These are phyloP conservation scores for Agrilus mali DNA, from an alignment of 2,888 invertebrate genomes.

Conservation along the genomic window DNA sequence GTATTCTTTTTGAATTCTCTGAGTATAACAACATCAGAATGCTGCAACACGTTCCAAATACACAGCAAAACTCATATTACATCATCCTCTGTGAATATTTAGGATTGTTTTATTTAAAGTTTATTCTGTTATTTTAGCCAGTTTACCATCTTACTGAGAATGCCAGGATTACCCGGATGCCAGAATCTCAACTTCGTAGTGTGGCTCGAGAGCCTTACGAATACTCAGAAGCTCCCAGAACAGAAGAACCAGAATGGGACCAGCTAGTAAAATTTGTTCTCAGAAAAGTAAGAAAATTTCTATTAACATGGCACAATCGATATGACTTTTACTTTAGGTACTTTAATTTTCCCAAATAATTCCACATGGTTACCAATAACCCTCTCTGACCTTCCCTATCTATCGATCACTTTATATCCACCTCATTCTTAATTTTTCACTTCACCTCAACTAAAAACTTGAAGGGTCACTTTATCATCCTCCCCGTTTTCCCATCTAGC, in stretches of 20 bases:
- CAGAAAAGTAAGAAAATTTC: conserved; percentile 47
- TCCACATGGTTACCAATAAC: too few relatives aligned
- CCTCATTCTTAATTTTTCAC: too few relatives aligned
- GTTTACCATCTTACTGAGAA: conserved; percentile 48
- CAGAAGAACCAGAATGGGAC: conserved; percentile 72
- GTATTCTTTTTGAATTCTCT: too few relatives aligned
- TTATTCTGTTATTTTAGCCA: conserved; percentile 21
- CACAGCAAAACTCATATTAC: background rate
- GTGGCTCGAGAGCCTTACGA: conserved; percentile 60
- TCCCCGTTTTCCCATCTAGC: too few relatives aligned
- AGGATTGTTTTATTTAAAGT: conserved; percentile 2
- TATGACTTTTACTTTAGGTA: too few relatives aligned
- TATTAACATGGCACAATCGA: too few relatives aligned
- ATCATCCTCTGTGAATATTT: background rate
- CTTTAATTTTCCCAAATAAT: too few relatives aligned
- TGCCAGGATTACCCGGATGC: conserved; percentile 56
- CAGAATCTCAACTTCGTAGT: conserved; percentile 54
- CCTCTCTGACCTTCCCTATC: too few relatives aligned
- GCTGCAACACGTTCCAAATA: background rate
- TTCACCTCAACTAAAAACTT: too few relatives aligned
- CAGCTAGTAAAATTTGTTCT: conserved; percentile 62
- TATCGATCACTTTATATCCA: too few relatives aligned
- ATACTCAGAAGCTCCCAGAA: conserved; percentile 54
- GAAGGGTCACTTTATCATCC: too few relatives aligned
- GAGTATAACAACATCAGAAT: background rate